Evolutionary conservation across 1,140 invertebrate species (phyloP).

Genomic region (Eufriesea mexicana): DNA sequence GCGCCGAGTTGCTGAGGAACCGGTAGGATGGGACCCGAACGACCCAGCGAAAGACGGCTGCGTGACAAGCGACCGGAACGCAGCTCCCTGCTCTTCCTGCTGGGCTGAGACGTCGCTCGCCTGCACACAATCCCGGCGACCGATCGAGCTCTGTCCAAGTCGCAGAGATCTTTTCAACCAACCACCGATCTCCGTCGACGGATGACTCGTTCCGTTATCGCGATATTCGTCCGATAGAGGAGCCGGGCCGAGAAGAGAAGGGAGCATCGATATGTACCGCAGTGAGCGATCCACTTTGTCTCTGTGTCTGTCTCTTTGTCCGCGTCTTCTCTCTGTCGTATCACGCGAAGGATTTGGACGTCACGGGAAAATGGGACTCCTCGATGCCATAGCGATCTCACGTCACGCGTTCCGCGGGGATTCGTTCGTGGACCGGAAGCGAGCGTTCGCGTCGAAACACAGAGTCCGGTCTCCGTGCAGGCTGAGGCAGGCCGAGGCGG

Average conservation of each 20-base stretch:
- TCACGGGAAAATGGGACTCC: neutral
- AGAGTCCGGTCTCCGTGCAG: too few relatives aligned
- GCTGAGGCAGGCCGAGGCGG: too few relatives aligned
- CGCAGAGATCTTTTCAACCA: too few relatives aligned
- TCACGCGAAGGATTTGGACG: neutral
- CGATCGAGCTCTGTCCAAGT: neutral
- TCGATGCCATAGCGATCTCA: neutral
- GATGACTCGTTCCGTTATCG: neutral
- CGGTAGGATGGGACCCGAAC: constrained; percentile 63
- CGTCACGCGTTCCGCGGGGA: neutral
- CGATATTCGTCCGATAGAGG: too few relatives aligned
- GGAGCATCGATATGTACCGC: constrained; percentile 21
- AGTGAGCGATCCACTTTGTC: constrained; percentile 50
- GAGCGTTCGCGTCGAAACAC: neutral
- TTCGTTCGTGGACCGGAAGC: neutral
- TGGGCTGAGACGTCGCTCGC: neutral
- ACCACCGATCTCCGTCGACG: too few relatives aligned
- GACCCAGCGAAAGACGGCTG: neutral
- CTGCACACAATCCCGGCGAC: constrained; percentile 13
- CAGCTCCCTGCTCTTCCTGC: constrained; percentile 14
- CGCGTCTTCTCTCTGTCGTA: constrained; percentile 56
- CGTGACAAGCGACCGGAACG: constrained; percentile 6
- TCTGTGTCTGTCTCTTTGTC: constrained; percentile 63
- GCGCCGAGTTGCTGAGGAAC: constrained; percentile 55
- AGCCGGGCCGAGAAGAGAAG: neutral